Evolutionary conservation across 2,797 vertebrate genomes (phyloP).

Genomic region (Oreortyx pictus): DNA sequence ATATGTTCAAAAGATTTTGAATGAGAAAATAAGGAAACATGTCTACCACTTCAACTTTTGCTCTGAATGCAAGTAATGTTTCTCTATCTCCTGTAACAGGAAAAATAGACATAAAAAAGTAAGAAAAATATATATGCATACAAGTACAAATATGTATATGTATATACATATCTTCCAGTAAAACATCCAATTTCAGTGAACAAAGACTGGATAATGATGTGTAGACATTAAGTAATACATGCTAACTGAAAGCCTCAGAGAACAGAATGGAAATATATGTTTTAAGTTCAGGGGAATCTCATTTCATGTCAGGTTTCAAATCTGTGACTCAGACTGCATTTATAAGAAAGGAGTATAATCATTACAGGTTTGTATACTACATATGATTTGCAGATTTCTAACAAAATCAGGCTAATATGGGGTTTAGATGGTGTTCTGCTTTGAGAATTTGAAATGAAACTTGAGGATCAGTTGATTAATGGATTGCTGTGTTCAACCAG

Average conservation of each 20-base stretch:
- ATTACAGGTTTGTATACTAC: neutral
- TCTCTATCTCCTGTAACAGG: neutral
- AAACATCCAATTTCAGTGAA: accelerated
- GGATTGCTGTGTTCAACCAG: neutral
- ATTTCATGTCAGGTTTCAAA: neutral
- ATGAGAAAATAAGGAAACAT: neutral
- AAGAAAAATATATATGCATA: neutral
- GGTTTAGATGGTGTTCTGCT: neutral
- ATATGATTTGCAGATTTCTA: neutral
- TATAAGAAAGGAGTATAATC: neutral
- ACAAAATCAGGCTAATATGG: neutral
- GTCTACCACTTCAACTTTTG: accelerated
- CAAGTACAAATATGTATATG: too few relatives aligned
- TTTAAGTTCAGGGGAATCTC: neutral
- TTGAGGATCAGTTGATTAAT: neutral
- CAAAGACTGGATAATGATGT: neutral
- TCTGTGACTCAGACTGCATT: neutral
- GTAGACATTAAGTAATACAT: neutral
- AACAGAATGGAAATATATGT: neutral
- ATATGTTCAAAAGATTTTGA: neutral
- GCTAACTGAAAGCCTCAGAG: neutral
- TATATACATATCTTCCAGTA: neutral
- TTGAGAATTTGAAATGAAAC: neutral
- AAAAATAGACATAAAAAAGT: neutral
- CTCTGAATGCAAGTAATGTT: neutral